Conservation (phyloP, 2,888 invertebrate species). For the Lasius platythorax region DNA sequence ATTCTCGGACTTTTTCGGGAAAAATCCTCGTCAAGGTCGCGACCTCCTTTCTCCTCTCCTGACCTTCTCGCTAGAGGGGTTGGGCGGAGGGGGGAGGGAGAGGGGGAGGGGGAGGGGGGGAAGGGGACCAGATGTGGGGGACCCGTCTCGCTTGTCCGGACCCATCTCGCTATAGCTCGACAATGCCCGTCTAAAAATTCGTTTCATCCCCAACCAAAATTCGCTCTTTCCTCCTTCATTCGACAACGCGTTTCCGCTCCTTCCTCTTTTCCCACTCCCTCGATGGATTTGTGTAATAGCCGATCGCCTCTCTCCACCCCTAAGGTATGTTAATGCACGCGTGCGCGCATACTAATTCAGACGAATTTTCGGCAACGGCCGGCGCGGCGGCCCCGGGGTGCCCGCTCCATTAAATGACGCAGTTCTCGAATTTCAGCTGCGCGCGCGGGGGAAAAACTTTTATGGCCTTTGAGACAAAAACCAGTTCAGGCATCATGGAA, state of each 20-base stretch:
- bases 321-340: conserved; percentile 78
- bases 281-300: conserved; percentile 79
- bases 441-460: conserved; percentile 72
- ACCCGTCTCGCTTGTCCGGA: conserved; percentile 70
- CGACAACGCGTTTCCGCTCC: conserved; percentile 19
- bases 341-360: conserved; percentile 84
- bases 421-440: conserved; percentile 73
- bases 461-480: conserved; percentile 75
- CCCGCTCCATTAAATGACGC: conserved; percentile 79
- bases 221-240: conserved; percentile 65
- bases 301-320: conserved; percentile 79
- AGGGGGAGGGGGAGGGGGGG: background rate
- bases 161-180: conserved; percentile 66
- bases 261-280: conserved; percentile 64
- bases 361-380: conserved; percentile 82
- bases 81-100: too few relatives aligned
- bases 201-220: conserved; percentile 77
- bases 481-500: conserved; percentile 36
- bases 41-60: conserved; percentile 77
- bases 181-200: conserved; percentile 80
- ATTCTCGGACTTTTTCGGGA: conserved; percentile 79
- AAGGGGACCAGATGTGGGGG: conserved; percentile 73
- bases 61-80: conserved; percentile 68
- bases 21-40: conserved; percentile 83
- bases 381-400: conserved; percentile 34